phyloP scores from a whole-genome alignment of 2,888 invertebrate species.

The Eristalinus sepulchralis region DNA sequence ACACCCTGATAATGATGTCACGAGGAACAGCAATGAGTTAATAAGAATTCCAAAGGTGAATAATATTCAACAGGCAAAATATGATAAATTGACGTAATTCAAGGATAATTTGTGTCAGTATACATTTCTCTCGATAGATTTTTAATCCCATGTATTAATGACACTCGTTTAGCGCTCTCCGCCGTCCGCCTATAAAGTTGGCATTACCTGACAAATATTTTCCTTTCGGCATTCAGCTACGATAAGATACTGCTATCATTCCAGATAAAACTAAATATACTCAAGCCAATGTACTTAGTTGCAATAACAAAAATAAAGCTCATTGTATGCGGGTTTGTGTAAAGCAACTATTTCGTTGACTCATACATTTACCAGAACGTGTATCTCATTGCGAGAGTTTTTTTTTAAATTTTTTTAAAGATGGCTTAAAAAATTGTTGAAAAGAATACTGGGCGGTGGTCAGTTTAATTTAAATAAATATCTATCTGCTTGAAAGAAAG shows the following conservation, averaged over 20 bases:
- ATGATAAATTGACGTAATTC: neutral
- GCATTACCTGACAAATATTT: neutral
- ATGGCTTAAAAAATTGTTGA: too few species aligned
- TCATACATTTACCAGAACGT: neutral
- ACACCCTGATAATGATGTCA: too few species aligned
- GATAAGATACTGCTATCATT: conserved; percentile 11
- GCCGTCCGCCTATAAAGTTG: neutral
- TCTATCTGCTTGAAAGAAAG: too few species aligned
- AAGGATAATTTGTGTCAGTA: neutral
- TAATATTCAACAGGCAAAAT: neutral
- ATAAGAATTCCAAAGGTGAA: too few species aligned
- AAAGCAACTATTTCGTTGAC: neutral
- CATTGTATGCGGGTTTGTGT: neutral
- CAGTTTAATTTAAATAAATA: too few species aligned
- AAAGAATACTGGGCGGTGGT: too few species aligned
- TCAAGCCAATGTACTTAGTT: neutral
- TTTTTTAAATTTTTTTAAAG: too few species aligned
- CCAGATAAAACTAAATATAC: conserved; percentile 9
- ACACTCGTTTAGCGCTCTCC: neutral
- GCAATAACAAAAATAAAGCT: neutral
- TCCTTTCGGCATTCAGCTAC: neutral
- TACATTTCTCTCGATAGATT: neutral
- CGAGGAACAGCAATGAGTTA: too few species aligned
- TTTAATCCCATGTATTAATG: neutral
- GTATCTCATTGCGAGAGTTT: too few species aligned